Conservation (phyloP, 2,888 invertebrate genomes). For the Hesperia comma region DNA sequence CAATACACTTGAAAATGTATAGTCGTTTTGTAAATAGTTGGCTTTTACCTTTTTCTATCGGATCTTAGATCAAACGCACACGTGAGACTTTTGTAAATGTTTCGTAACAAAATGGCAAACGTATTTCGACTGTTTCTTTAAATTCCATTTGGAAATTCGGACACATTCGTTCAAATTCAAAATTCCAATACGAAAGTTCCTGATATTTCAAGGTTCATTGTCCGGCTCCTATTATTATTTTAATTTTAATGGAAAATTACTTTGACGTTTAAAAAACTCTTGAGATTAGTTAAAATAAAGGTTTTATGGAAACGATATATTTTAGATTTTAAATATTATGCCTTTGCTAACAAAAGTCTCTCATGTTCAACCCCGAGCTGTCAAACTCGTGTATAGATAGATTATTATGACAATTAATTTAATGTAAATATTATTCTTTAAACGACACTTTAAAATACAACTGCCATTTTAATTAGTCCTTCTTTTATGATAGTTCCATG, state of each 20-base stretch:
- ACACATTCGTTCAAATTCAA: no score
- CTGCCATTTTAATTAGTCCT: slow-evolving; percentile 49
- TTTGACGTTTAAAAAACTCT: no score
- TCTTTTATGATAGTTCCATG: slow-evolving; percentile 17
- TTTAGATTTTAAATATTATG: background rate
- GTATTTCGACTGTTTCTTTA: no score
- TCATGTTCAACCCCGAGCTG: slow-evolving; percentile 17
- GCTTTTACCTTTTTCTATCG: slow-evolving; percentile 48
- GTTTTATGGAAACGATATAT: no score
- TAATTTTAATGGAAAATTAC: no score
- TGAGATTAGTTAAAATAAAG: no score
- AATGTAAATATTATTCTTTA: slow-evolving; percentile 50
- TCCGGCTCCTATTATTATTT: no score
- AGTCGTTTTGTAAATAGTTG: slow-evolving; percentile 56
- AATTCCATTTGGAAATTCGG: no score
- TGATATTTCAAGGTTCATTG: no score
- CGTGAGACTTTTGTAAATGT: slow-evolving; percentile 20
- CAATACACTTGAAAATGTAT: slow-evolving; percentile 47
- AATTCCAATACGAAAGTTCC: no score
- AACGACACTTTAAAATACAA: slow-evolving; percentile 42
- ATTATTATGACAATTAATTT: slow-evolving; percentile 40
- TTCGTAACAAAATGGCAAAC: background rate
- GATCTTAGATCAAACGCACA: slow-evolving; percentile 28
- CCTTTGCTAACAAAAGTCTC: slow-evolving; percentile 6
- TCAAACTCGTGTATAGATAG: slow-evolving; percentile 41